Evolutionary conservation across 1,140 invertebrate genomes (phyloP).

Genomic region (Pseudomyrmex cubaensis): DNA sequence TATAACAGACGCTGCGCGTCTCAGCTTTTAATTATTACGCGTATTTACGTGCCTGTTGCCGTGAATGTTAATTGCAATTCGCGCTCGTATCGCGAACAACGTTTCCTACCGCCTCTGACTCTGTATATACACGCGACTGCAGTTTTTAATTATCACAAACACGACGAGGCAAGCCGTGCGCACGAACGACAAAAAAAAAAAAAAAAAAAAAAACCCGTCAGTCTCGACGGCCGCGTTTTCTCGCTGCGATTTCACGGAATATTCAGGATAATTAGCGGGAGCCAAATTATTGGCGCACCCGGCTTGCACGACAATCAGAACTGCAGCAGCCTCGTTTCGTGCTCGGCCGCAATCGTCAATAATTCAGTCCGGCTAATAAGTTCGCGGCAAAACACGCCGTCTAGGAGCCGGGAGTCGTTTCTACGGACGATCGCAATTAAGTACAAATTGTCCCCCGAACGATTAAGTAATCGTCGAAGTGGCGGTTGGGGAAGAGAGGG

Average conservation of each 20-base stretch:
- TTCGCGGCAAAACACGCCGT: neutral
- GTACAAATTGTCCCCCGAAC: slow-evolving; percentile 49
- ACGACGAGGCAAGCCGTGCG: neutral
- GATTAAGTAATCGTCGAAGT: slow-evolving; percentile 38
- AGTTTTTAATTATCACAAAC: slow-evolving; percentile 58
- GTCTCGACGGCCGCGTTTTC: slow-evolving; percentile 26
- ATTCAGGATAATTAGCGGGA: slow-evolving; percentile 51
- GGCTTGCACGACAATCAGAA: slow-evolving; percentile 47
- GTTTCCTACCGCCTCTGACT: slow-evolving; percentile 38
- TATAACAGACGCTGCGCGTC: slow-evolving; percentile 27
- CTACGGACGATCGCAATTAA: slow-evolving; percentile 46
- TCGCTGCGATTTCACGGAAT: slow-evolving; percentile 27
- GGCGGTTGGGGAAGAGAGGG: neutral
- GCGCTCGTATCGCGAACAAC: slow-evolving; percentile 38
- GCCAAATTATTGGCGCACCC: slow-evolving; percentile 45
- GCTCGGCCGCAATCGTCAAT: slow-evolving; percentile 39
- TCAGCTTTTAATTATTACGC: slow-evolving; percentile 55
- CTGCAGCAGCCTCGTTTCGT: slow-evolving; percentile 40
- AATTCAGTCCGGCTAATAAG: slow-evolving; percentile 38
- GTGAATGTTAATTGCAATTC: slow-evolving; percentile 60
- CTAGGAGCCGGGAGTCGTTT: slow-evolving; percentile 34
- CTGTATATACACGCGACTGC: slow-evolving; percentile 27
- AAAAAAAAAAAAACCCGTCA: neutral
- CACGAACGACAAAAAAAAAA: no score
- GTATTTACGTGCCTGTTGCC: slow-evolving; percentile 50